phyloP scores from a whole-genome alignment of 2,888 invertebrate genomes.

The Pegoplata infirma region DNA sequence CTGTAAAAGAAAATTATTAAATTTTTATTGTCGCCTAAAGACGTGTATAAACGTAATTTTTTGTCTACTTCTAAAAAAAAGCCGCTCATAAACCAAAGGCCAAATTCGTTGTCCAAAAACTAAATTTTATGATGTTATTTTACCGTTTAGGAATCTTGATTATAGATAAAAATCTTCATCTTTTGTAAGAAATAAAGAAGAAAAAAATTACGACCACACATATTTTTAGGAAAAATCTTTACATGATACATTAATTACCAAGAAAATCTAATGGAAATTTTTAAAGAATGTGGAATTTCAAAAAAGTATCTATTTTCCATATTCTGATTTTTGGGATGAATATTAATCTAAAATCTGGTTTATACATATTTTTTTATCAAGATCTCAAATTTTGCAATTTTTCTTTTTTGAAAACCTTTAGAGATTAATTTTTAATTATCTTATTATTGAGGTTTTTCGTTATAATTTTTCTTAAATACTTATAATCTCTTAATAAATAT shows the following conservation, averaged over 20 bases:
- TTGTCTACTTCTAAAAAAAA: background rate
- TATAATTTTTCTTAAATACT: background rate
- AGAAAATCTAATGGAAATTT: background rate
- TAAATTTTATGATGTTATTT: constrained; percentile 13
- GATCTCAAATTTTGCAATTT: constrained; percentile 25
- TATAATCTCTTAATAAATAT: constrained; percentile 23
- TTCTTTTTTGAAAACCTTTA: constrained; percentile 3
- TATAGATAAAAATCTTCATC: background rate
- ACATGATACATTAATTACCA: constrained; percentile 3
- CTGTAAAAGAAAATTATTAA: constrained; percentile 21
- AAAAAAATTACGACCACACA: constrained; percentile 24
- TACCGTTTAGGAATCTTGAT: background rate
- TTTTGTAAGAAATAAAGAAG: background rate
- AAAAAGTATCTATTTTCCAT: background rate
- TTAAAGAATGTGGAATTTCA: background rate
- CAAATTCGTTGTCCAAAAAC: too few species aligned
- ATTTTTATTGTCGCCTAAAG: constrained; percentile 33
- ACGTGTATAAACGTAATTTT: constrained; percentile 22
- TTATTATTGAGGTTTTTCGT: constrained; percentile 5
- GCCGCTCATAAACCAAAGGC: background rate
- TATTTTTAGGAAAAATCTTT: background rate
- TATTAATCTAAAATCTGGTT: background rate
- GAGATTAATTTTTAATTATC: background rate
- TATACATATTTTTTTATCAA: constrained; percentile 2
- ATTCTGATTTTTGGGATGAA: background rate